These are phyloP conservation scores for Phlogophora meticulosa DNA, from an alignment of 2,888 invertebrate genomes.

Conservation along the genomic window DNA sequence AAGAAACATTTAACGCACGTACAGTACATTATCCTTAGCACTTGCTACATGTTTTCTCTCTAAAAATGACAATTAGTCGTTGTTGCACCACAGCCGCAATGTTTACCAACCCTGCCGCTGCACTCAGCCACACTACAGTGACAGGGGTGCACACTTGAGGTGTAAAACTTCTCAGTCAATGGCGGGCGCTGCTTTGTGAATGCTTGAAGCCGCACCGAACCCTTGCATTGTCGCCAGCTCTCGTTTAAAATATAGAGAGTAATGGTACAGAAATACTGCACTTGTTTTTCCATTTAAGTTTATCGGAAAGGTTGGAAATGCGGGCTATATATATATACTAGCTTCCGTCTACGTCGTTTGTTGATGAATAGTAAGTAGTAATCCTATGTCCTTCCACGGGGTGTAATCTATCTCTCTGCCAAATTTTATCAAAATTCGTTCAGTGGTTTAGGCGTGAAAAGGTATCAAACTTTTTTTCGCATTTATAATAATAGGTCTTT, in stretches of 20 bases:
- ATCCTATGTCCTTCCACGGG: too few relatives aligned
- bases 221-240: slow-evolving; percentile 40
- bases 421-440: too few relatives aligned
- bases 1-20: slow-evolving; percentile 47
- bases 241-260: slow-evolving; percentile 43
- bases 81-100: slow-evolving; percentile 67
- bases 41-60: slow-evolving; percentile 46
- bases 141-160: slow-evolving; percentile 62
- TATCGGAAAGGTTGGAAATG: slow-evolving; percentile 16
- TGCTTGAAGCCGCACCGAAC: slow-evolving; percentile 59
- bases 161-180: slow-evolving; percentile 69
- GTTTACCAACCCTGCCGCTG: slow-evolving; percentile 78
- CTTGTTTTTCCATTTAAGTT: slow-evolving; percentile 18
- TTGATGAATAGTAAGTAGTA: too few relatives aligned
- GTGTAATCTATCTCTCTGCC: too few relatives aligned
- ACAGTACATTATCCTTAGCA: slow-evolving; percentile 52
- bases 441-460: too few relatives aligned
- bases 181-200: slow-evolving; percentile 63
- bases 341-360: too few relatives aligned
- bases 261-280: slow-evolving; percentile 17
- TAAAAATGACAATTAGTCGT: slow-evolving; percentile 64
- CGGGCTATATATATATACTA: neutral
- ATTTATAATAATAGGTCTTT: too few relatives aligned
- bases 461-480: too few relatives aligned
- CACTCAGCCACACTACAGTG: slow-evolving; percentile 70